A percentile compares a stretch with the other conserved stretches of the same genome.
Evolutionary conservation across 2,888 invertebrate species (phyloP).

Genomic region (Thereva unica): DNA sequence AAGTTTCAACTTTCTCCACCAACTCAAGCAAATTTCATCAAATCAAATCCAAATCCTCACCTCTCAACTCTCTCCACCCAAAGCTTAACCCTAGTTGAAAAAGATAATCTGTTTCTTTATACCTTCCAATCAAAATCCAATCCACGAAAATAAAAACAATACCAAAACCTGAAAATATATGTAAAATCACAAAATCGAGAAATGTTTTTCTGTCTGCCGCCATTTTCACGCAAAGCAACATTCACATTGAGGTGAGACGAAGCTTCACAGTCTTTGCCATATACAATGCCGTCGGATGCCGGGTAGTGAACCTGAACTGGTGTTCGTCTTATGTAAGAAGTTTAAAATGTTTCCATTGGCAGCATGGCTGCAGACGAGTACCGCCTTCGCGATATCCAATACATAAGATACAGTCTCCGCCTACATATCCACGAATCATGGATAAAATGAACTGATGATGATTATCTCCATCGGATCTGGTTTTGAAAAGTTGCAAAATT

Average conservation of each 20-base stretch:
- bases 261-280: conserved; percentile 23
- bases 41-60: too few species aligned
- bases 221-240: conserved; percentile 26
- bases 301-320: neutral
- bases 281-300: conserved; percentile 20
- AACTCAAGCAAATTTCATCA: too few species aligned
- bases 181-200: neutral
- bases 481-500: too few species aligned
- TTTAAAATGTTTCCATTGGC: conserved; percentile 26
- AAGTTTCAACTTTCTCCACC: too few species aligned
- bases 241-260: conserved; percentile 6
- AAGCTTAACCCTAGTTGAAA: too few species aligned
- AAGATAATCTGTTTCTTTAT: too few species aligned
- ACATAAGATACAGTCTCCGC: conserved; percentile 6
- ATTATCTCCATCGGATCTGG: too few species aligned
- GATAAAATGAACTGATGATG: neutral
- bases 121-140: neutral
- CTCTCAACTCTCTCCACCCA: too few species aligned
- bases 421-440: conserved; percentile 1
- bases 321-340: conserved; percentile 24
- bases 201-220: conserved; percentile 13
- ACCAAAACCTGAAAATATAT: neutral
- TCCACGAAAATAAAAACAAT: neutral
- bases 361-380: conserved; percentile 8
- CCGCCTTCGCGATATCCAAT: conserved; percentile 8